Base-by-base conservation (phyloP, 2,797 vertebrate species). In the Paguma larvata region DNA sequence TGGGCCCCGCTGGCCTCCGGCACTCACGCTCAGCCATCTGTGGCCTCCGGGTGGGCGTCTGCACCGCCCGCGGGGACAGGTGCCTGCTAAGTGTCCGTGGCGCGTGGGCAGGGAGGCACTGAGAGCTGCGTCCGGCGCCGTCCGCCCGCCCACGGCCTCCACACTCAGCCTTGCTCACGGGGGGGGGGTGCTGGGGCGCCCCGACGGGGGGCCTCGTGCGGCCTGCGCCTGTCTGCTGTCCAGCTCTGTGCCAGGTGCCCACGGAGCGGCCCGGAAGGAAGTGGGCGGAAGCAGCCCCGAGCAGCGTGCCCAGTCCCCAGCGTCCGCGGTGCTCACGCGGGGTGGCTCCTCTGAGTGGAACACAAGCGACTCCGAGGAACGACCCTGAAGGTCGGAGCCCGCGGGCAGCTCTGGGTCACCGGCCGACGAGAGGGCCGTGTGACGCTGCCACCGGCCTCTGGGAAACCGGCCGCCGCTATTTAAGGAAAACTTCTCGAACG, bases 321-420 rank as follows among this genome's bases (percentile, higher is more conserved):
- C 30, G 44, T 30, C 18, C 3, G 23, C 11, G 15, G 32, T 2
- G 2, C 15, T 48, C 77, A 46, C 5, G 2, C 3, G 2, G 93
- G 46, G n/a, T 1, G 6, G 23, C 59, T 83, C 67, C 85, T 73
- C 10, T 6, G 16, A 46, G 38, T 2, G 0, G 59, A 67, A 59
- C 23, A 32, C 3, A 48, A 32, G 63, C 1, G 41, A 38, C 10
- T 19, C 46, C 38, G 38, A 7, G 34, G 5, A 48, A 27, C 9
- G 0, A 11, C 5, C 10, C 9, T 0, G 34, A 23, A 18, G 5
- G 44, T 5, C 7, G 15, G 19, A 30, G 46, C 15, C 72, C 6
- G 8, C 3, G 12, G 34, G n/a, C 38, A 16, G n/a, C 77, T 75
- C 59, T 27, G 63, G 56, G 77, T 59, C 67, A 38, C 38, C 34